phyloP scores from a whole-genome alignment of 2,888 invertebrate species.

The Nephrotoma guestfalica region DNA sequence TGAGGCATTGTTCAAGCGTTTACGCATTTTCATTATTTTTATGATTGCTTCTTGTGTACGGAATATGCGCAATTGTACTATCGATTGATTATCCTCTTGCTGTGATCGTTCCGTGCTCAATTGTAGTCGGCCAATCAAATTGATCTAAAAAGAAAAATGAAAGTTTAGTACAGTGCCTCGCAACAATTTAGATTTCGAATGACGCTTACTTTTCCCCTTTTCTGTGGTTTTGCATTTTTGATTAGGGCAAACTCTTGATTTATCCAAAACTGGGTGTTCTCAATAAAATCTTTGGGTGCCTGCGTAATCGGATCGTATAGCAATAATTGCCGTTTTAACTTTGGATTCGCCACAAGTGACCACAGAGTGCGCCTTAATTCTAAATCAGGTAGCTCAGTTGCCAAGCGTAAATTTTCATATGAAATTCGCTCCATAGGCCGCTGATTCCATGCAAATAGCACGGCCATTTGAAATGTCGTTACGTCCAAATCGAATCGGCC shows the following conservation, averaged over 20 bases:
- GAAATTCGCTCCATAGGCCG: slow-evolving; percentile 81
- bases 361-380: slow-evolving; percentile 89
- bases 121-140: slow-evolving; percentile 90
- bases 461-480: slow-evolving; percentile 99
- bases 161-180: background rate
- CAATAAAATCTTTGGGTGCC: slow-evolving; percentile 86
- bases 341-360: slow-evolving; percentile 92
- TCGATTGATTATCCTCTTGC: slow-evolving; percentile 96
- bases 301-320: slow-evolving; percentile 65
- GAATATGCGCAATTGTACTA: slow-evolving; percentile 89
- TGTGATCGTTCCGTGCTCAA: slow-evolving; percentile 89
- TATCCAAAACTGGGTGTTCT: slow-evolving; percentile 87
- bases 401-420: slow-evolving; percentile 91
- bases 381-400: slow-evolving; percentile 92
- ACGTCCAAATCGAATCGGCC: slow-evolving; percentile 96
- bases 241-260: slow-evolving; percentile 93
- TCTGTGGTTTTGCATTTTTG: slow-evolving; percentile 90
- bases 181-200: background rate
- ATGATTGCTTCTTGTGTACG: slow-evolving; percentile 95
- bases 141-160: slow-evolving; percentile 40
- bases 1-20: slow-evolving; percentile 83
- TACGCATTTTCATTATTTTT: slow-evolving; percentile 97
- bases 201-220: slow-evolving; percentile 61
- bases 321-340: slow-evolving; percentile 84
- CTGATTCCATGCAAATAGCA: slow-evolving; percentile 98